phyloP scores from a whole-genome alignment of 2,888 invertebrate species.

The Craniophora ligustri region DNA sequence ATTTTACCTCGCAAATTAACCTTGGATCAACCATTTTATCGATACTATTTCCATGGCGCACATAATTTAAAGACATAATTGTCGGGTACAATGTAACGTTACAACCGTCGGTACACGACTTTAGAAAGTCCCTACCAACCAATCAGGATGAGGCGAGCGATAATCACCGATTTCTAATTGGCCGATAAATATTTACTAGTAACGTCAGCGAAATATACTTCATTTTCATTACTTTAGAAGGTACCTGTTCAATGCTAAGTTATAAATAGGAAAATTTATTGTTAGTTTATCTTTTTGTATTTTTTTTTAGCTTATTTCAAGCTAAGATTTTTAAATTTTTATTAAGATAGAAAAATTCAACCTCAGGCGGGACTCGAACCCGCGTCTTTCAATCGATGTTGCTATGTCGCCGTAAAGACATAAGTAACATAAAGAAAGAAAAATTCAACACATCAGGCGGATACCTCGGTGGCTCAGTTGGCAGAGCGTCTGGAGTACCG shows the following conservation, averaged over 20 bases:
- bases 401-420: no score
- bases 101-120: slow-evolving; percentile 47
- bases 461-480: no score
- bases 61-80: slow-evolving; percentile 62
- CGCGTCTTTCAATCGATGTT: no score
- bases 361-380: no score
- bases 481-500: no score
- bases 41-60: slow-evolving; percentile 59
- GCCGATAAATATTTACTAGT: slow-evolving; percentile 53
- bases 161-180: slow-evolving; percentile 46
- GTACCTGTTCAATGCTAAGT: slow-evolving; percentile 18
- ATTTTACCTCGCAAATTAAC: slow-evolving; percentile 47
- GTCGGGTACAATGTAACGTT: slow-evolving; percentile 58
- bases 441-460: no score
- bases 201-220: slow-evolving; percentile 39
- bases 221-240: slow-evolving; percentile 34
- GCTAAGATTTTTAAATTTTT: no score
- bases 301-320: no score
- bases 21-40: slow-evolving; percentile 52
- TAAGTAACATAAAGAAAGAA: no score
- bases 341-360: no score
- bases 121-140: slow-evolving; percentile 44
- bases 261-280: slow-evolving; percentile 22
- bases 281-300: no score
- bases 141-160: slow-evolving; percentile 38